Conservation (phyloP, 2,888 invertebrate genomes). For the Zeuzera pyrina region DNA sequence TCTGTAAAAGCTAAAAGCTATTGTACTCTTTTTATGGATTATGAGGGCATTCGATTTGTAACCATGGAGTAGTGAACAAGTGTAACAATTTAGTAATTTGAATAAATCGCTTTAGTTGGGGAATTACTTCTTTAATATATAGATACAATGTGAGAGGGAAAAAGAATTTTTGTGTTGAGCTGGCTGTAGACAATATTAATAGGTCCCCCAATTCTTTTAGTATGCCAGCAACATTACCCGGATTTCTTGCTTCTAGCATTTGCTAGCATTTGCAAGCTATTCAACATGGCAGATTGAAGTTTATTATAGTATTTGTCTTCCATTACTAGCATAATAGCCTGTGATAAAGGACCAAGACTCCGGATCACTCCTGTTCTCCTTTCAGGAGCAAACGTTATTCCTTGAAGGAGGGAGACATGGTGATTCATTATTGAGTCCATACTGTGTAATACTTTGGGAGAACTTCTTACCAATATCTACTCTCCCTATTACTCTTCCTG, state of each 20-base stretch:
- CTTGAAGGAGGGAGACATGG: conserved; percentile 12
- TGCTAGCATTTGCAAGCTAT: conserved; percentile 22
- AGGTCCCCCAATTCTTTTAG: conserved; percentile 21
- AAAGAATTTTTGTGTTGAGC: conserved; percentile 18
- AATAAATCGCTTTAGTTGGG: too few relatives aligned
- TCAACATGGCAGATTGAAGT: conserved; percentile 8
- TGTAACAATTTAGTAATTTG: too few relatives aligned
- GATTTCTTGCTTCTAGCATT: conserved; percentile 16
- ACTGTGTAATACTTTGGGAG: conserved; percentile 14
- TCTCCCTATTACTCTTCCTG: too few relatives aligned
- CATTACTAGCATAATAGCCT: conserved; percentile 13
- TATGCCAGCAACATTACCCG: conserved; percentile 17
- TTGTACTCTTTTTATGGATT: too few relatives aligned
- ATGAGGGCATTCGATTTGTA: too few relatives aligned
- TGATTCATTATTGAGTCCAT: conserved; percentile 11
- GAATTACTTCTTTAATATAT: too few relatives aligned
- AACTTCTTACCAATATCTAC: too few relatives aligned
- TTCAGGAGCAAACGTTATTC: conserved; percentile 14
- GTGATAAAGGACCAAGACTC: conserved; percentile 15
- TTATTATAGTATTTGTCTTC: conserved; percentile 16
- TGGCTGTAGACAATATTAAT: conserved; percentile 15
- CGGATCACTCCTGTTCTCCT: conserved; percentile 14
- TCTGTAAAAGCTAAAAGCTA: too few relatives aligned
- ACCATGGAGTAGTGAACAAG: too few relatives aligned
- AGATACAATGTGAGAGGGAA: conserved; percentile 14